Percentiles rank a stretch among this genome's conserved stretches.
These are phyloP conservation scores for Epinephelus fuscoguttatus DNA, from an alignment of 2,113 vertebrate species.

Conservation along the genomic window DNA sequence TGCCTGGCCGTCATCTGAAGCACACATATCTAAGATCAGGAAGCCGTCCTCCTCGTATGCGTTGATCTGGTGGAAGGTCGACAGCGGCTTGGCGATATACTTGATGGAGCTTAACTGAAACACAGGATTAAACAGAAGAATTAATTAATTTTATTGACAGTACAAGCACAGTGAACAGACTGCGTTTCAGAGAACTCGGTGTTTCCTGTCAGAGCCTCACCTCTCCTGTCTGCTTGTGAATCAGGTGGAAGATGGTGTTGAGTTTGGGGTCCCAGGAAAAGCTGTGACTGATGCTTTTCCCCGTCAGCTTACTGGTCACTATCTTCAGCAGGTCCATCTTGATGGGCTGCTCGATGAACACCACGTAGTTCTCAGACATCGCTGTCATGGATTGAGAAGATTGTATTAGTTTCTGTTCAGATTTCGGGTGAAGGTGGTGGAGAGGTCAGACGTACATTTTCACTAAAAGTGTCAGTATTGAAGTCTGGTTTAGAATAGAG, in stretches of 20 bases:
- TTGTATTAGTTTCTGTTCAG: not conserved
- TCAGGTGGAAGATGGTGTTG: constrained; percentile 88
- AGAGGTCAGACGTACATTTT: no score
- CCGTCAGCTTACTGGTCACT: constrained; percentile 82
- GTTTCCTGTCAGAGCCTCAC: constrained; percentile 60
- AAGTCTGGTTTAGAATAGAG: not conserved
- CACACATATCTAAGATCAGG: constrained; percentile 91
- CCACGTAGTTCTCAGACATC: constrained; percentile 92
- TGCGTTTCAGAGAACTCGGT: not conserved
- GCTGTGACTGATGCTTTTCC: constrained; percentile 83
- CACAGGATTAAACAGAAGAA: not conserved
- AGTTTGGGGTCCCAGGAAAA: constrained; percentile 89
- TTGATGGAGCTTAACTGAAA: constrained; percentile 83
- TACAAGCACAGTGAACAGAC: not conserved
- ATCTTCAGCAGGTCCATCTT: constrained; percentile 89
- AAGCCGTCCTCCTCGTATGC: constrained; percentile 90
- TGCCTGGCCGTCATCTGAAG: constrained; percentile 85
- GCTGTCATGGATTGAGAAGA: constrained; percentile 76
- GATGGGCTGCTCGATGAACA: constrained; percentile 93
- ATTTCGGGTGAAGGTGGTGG: not conserved
- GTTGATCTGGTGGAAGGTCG: constrained; percentile 93
- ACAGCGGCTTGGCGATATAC: constrained; percentile 84
- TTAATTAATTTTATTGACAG: not conserved
- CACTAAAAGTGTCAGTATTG: no score
- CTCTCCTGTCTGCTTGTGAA: constrained; percentile 90